Percentiles rank a stretch among this genome's conserved stretches.
Conservation (phyloP, 2,113 vertebrate species). For the Pedetes capensis region DNA sequence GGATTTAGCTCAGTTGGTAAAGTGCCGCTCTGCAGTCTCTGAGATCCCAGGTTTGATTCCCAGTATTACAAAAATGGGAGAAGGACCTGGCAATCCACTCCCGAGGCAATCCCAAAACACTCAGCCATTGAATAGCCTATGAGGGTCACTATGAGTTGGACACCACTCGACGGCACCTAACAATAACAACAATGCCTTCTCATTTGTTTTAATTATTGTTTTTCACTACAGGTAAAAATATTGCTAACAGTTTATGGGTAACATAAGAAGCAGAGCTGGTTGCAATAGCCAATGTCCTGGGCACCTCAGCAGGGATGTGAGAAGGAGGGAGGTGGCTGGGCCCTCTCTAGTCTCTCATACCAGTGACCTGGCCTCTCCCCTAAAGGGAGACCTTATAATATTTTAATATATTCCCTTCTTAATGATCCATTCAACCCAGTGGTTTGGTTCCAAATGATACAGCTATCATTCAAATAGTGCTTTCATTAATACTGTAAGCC, state of each 20-base stretch:
- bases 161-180: too few species aligned
- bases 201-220: neutral
- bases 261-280: neutral
- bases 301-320: accelerated
- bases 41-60: too few species aligned
- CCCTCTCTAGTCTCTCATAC: too few species aligned
- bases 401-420: neutral
- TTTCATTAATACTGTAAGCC: neutral
- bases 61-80: too few species aligned
- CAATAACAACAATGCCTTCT: too few species aligned
- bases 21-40: too few species aligned
- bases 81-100: too few species aligned
- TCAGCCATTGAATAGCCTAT: too few species aligned
- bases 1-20: too few species aligned
- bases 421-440: neutral
- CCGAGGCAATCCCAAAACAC: too few species aligned
- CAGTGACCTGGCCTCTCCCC: neutral
- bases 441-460: neutral
- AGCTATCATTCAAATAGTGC: neutral
- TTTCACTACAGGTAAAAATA: neutral
- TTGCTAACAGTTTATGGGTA: too few species aligned
- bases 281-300: neutral
- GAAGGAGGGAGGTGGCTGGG: accelerated
- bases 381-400: neutral
- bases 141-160: too few species aligned